Evolutionary conservation across 2,888 invertebrate genomes (phyloP).

Genomic region (Eupithecia vulgata): DNA sequence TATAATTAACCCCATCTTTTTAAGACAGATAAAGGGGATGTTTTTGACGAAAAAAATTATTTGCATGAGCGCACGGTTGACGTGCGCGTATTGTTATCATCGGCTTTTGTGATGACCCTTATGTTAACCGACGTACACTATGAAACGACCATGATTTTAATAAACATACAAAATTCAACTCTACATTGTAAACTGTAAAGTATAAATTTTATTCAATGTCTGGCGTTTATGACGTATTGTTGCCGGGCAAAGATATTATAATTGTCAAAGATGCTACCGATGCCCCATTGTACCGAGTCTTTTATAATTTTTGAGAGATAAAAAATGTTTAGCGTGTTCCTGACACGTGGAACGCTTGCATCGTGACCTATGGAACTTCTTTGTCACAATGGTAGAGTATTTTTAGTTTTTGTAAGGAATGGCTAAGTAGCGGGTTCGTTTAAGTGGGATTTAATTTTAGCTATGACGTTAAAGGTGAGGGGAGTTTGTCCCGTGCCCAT

Average conservation of each 20-base stretch:
- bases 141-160: conserved; percentile 56
- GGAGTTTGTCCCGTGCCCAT: conserved; percentile 77
- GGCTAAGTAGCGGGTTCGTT: conserved; percentile 82
- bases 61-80: conserved; percentile 84
- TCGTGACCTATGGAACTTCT: conserved; percentile 83
- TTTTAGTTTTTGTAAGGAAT: conserved; percentile 83
- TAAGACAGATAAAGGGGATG: conserved; percentile 80
- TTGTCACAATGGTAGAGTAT: conserved; percentile 80
- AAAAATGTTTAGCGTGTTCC: conserved; percentile 83
- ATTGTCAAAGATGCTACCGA: conserved; percentile 85
- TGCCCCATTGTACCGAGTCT: conserved; percentile 77
- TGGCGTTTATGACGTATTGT: conserved; percentile 62
- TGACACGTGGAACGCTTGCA: conserved; percentile 81
- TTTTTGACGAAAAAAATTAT: conserved; percentile 81
- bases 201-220: conserved; percentile 32
- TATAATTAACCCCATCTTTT: conserved; percentile 83
- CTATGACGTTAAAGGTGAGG: conserved; percentile 79
- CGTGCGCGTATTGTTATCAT: conserved; percentile 82
- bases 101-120: conserved; percentile 84
- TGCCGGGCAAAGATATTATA: conserved; percentile 73
- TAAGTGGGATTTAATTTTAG: conserved; percentile 83
- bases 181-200: conserved; percentile 61
- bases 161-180: conserved; percentile 59
- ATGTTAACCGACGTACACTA: conserved; percentile 68
- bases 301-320: conserved; percentile 83